phyloP scores from a whole-genome alignment of 1,140 invertebrate genomes.

The Akabosia matsudoensis region DNA sequence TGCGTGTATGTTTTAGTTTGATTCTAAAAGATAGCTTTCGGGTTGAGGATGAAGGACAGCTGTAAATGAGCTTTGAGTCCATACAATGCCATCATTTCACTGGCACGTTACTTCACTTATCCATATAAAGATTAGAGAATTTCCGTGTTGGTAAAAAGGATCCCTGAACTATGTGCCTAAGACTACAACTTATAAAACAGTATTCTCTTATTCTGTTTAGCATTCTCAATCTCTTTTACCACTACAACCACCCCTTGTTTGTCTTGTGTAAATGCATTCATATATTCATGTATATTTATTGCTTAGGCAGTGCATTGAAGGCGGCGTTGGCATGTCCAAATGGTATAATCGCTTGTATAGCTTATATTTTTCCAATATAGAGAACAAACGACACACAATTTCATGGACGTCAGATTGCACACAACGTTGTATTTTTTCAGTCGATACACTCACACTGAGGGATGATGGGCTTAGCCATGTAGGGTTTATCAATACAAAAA shows the following conservation, averaged over 20 bases:
- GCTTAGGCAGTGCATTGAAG: background rate
- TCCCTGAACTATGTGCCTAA: background rate
- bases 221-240: background rate
- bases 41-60: background rate
- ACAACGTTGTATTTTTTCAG: too few relatives aligned
- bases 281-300: background rate
- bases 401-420: too few relatives aligned
- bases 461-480: too few relatives aligned
- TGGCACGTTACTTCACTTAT: background rate
- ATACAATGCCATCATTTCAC: background rate
- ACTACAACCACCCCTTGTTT: constrained; percentile 4
- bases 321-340: background rate
- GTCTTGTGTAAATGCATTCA: constrained; percentile 6
- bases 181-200: background rate
- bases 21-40: background rate
- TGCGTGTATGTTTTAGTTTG: background rate
- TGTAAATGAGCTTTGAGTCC: constrained; percentile 2
- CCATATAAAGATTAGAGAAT: background rate
- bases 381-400: background rate
- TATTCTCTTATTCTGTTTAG: background rate
- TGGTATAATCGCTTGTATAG: background rate
- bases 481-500: background rate
- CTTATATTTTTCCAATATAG: background rate
- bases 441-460: too few relatives aligned
- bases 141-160: constrained; percentile 8